phyloP scores from a whole-genome alignment of 1,140 invertebrate genomes.

The Hydropsyche tenuis region DNA sequence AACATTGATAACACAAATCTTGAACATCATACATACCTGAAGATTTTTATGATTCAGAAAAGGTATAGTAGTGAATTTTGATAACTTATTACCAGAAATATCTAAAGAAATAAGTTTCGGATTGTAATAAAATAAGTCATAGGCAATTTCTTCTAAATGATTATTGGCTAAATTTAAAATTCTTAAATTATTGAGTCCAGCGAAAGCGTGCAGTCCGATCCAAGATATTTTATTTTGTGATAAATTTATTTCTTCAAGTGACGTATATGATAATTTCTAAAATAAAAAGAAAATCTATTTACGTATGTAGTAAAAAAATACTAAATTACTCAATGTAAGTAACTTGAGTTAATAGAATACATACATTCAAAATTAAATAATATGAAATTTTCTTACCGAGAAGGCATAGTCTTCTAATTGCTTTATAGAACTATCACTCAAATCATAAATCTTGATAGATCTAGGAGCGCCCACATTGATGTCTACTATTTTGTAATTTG shows the following conservation, averaged over 20 bases:
- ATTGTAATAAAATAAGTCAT: slow-evolving; percentile 59
- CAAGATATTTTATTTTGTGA: slow-evolving; percentile 61
- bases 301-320: neutral
- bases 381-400: slow-evolving; percentile 61
- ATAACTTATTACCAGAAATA: slow-evolving; percentile 59
- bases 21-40: slow-evolving; percentile 42
- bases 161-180: slow-evolving; percentile 58
- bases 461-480: slow-evolving; percentile 60
- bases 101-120: slow-evolving; percentile 55
- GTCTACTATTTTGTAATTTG: slow-evolving; percentile 58
- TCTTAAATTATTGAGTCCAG: slow-evolving; percentile 55
- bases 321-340: too few relatives aligned
- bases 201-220: slow-evolving; percentile 60
- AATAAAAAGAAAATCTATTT: slow-evolving; percentile 46
- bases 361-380: too few relatives aligned
- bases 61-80: slow-evolving; percentile 57
- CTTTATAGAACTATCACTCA: slow-evolving; percentile 61
- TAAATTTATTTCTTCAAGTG: slow-evolving; percentile 55
- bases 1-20: neutral
- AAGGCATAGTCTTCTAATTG: slow-evolving; percentile 62
- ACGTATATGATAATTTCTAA: slow-evolving; percentile 56
- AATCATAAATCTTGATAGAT: slow-evolving; percentile 60
- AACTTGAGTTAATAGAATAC: neutral
- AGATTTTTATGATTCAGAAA: slow-evolving; percentile 58
- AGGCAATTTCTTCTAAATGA: slow-evolving; percentile 54